These are phyloP conservation scores for Aegithalos caudatus DNA, from an alignment of 2,113 vertebrate species.

Conservation along the genomic window DNA sequence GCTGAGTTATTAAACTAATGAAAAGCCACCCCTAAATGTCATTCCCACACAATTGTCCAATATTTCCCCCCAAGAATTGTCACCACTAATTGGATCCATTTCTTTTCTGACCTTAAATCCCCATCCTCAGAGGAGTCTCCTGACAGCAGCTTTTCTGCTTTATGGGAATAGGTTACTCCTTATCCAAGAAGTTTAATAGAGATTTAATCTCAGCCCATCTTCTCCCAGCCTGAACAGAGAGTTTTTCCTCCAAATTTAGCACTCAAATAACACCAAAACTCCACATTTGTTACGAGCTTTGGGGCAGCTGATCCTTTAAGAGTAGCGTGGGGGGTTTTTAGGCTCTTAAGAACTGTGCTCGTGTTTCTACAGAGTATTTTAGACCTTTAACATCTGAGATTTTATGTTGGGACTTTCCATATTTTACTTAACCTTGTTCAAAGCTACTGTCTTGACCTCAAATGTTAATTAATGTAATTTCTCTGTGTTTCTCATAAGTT, in stretches of 20 bases:
- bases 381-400: background rate
- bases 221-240: background rate
- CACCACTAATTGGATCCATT: background rate
- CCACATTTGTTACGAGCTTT: fast-evolving
- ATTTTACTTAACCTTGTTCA: background rate
- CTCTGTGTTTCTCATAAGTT: background rate
- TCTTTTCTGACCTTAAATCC: background rate
- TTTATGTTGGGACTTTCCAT: background rate
- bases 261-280: background rate
- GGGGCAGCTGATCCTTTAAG: background rate
- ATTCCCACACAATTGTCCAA: background rate
- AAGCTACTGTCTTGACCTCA: background rate
- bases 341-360: too few relatives aligned
- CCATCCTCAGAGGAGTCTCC: background rate
- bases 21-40: background rate
- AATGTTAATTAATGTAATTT: background rate
- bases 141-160: background rate
- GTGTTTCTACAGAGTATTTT: background rate
- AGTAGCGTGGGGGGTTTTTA: background rate
- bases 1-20: background rate
- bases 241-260: background rate
- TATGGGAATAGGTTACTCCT: background rate
- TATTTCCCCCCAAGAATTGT: background rate
- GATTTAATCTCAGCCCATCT: background rate
- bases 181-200: background rate